phyloP scores from a whole-genome alignment of 1,140 invertebrate species.

The Temnothorax longispinosus region DNA sequence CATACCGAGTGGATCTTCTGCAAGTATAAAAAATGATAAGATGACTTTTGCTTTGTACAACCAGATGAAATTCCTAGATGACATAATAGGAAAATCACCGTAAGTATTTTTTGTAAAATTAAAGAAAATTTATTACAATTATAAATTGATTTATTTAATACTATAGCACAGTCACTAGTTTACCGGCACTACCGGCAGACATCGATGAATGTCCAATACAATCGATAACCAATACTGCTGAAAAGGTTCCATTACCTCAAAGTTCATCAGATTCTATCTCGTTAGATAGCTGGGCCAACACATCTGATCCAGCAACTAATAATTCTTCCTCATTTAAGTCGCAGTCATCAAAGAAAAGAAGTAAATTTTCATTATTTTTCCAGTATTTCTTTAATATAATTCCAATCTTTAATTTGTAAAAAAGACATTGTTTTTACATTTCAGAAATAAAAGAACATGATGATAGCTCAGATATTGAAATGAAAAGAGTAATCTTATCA shows the following conservation, averaged over 20 bases:
- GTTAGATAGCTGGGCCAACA: neutral
- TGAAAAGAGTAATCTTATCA: neutral
- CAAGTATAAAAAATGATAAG: neutral
- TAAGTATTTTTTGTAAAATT: neutral
- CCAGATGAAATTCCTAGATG: constrained; percentile 23
- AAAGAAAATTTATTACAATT: neutral
- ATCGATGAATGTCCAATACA: constrained; percentile 4
- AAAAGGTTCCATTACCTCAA: neutral
- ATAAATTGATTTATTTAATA: constrained; percentile 2
- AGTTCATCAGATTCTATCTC: constrained; percentile 3
- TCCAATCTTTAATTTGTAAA: constrained; percentile 13
- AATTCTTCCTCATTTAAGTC: neutral
- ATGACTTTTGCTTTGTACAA: neutral
- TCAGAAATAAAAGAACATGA: neutral
- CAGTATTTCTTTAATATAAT: neutral
- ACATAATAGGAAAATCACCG: constrained; percentile 8
- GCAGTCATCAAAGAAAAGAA: constrained; percentile 19
- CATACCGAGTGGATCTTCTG: constrained; percentile 24
- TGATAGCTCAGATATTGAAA: neutral
- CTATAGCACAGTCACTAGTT: neutral
- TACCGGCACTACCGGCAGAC: neutral
- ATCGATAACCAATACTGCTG: neutral
- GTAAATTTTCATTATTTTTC: constrained; percentile 16
- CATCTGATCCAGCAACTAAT: neutral
- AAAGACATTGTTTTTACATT: constrained; percentile 4